Conservation (phyloP, 2,113 vertebrate genomes). For the Hyperopisus bebe region DNA sequence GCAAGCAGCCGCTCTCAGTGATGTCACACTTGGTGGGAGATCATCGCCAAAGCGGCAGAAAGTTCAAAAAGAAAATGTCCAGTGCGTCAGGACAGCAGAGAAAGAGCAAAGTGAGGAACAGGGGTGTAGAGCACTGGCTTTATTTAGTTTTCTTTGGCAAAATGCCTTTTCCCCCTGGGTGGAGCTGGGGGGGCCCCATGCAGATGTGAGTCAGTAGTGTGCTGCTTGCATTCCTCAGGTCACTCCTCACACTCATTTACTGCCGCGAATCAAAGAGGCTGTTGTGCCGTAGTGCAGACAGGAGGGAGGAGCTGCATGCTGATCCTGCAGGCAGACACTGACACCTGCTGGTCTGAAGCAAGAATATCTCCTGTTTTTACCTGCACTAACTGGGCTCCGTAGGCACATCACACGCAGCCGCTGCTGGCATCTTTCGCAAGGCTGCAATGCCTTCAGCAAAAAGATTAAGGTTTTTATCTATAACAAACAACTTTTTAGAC, state of each 20-base stretch:
- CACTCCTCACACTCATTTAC: background rate
- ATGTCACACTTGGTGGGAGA: background rate
- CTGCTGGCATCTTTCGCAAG: background rate
- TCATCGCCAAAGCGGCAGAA: background rate
- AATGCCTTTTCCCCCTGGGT: background rate
- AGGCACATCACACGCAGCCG: background rate
- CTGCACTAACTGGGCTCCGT: background rate
- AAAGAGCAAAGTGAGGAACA: background rate
- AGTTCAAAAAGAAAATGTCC: background rate
- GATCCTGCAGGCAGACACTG: constrained; percentile 2
- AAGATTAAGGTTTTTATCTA: background rate
- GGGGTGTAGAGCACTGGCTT: background rate
- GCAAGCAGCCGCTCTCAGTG: background rate
- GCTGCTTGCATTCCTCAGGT: background rate
- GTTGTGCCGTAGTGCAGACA: background rate
- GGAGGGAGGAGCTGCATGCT: background rate
- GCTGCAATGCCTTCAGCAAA: background rate
- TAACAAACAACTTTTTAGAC: background rate
- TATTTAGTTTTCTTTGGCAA: background rate
- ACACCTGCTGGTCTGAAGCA: constrained; percentile 6
- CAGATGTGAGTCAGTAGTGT: constrained; percentile 12
- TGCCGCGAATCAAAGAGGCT: constrained; percentile 1
- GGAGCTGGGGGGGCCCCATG: background rate
- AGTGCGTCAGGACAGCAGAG: background rate
- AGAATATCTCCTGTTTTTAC: background rate